Evolutionary conservation across 1,140 invertebrate species (phyloP), one percentile per base, ranked within the genome.

Genomic region (Bilobella aurantiaca): DNA sequence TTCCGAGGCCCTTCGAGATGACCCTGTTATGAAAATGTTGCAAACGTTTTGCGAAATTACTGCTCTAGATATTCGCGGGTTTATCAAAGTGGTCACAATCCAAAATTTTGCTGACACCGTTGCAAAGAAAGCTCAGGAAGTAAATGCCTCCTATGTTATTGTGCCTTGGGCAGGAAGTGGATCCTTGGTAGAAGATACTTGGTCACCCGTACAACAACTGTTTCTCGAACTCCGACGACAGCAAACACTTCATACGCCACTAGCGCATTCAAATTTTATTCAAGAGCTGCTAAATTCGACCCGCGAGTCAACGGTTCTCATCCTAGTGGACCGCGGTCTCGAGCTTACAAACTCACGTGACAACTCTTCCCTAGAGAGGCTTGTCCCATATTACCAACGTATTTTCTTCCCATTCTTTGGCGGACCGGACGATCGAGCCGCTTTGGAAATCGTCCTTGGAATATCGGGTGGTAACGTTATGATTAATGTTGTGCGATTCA

Each of bases 351-450:
- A 32, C 25, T n/a, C 29, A 1, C 3, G 27, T 21, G 3, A 12
- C 2, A 2, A 18, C 21, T 18, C n/a, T 2, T 34, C 34, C 0
- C 2, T n/a, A 12, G 37, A 63, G 30, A 21, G 62, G 8, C 27
- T 64, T 18, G 46, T 42, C 23, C 47, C 34, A 12, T 14, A 21
- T 25, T 67, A 62, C 30, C 58, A 69, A 31, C 34, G 42, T 18
- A 66, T 69, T 56, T 66, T 42, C 58, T 18, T 69, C 1, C 68
- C 68, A 53, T 69, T 63, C 37, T 69, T 69, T 46, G 68, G 68
- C 2, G 68, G 68, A 21, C 0, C 27, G 14, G 64, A 66, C 56
- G 68, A 69, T 58, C 29, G 68, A 1, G 61, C 62, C 28, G 64
- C 64, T 0, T 29, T 69, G 57, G 27, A 64, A 18, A 61, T 69